Evolutionary conservation across 2,113 vertebrate genomes (phyloP), one percentile per base, ranked within the genome.

Genomic region (Stigmatopora argus): DNA sequence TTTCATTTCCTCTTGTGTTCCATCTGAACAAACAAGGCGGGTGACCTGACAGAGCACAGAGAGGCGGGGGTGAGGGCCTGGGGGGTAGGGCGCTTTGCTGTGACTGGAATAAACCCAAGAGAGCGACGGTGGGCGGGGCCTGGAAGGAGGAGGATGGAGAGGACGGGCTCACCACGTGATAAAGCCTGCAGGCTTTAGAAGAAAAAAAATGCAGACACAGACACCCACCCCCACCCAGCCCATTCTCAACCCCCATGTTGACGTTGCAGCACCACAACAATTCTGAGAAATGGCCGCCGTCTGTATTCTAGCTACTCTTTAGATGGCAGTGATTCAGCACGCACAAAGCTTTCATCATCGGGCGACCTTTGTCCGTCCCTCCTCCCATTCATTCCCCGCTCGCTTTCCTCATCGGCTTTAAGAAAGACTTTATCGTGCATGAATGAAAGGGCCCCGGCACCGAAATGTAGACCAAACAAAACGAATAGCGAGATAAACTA

Each of bases 1-100:
- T 83, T 86, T 89, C 87, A 87, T 90, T 90, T 90, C 89, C 89
- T 90, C 83, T 79, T 75, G 83, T 86, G 86, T 84, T 88, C 87
- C 89, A 90, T 90, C 89, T 89, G 90, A 91, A 87, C 88, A 90
- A 91, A 90, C 90, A 88, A 90, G 88, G 82, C 85, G 82, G 85
- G 80, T 90, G 88, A 90, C 88, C 90, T 88, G 87, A 88, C 87
- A 85, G 82, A 83, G 82, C 85, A 77, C 70, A 70, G 73, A 83
- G 83, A 73, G 83, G 84, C 57, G 75, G 83, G 58, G 77, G 59
- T 69, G 62, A 49, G 23, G 66, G 26, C 26, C 26, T 31, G 26
- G 49, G 64, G 44, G 73, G 62, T 62, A 58, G 62, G 31, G 26
- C 26, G 26, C 26, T 31, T 26, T 66, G 82, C 79, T 77, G 83